A percentile compares a stretch with the other conserved stretches of the same genome.
phyloP scores from a whole-genome alignment of 2,888 invertebrate species.

The Diplolepis rosae region DNA sequence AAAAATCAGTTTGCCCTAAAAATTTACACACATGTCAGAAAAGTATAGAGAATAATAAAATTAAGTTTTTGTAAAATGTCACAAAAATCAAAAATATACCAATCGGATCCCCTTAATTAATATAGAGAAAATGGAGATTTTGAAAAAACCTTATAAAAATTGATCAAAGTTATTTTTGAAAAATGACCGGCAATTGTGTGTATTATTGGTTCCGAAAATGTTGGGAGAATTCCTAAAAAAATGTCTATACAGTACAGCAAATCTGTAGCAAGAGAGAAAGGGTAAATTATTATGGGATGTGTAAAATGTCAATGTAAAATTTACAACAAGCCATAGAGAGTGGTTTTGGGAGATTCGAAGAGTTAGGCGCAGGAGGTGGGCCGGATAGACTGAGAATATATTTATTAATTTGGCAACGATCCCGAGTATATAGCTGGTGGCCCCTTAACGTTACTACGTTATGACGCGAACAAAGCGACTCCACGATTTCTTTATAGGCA shows the following conservation, averaged over 20 bases:
- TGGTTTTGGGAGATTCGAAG: slow-evolving; percentile 32
- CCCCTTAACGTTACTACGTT: slow-evolving; percentile 71
- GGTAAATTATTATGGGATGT: slow-evolving; percentile 38
- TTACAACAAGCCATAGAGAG: slow-evolving; percentile 55
- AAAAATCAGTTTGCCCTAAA: too few species aligned
- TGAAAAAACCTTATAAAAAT: too few species aligned
- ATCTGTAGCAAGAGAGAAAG: neutral
- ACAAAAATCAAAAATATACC: too few species aligned
- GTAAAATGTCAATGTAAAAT: slow-evolving; percentile 61
- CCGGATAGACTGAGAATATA: slow-evolving; percentile 68
- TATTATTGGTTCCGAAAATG: too few species aligned
- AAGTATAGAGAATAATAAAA: too few species aligned
- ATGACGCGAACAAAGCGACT: slow-evolving; percentile 73
- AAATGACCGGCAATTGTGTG: too few species aligned
- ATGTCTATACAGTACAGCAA: too few species aligned
- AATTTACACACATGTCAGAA: too few species aligned
- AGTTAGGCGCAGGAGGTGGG: slow-evolving; percentile 38
- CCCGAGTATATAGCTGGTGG: slow-evolving; percentile 66
- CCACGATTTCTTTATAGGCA: slow-evolving; percentile 73
- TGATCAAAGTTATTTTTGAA: too few species aligned
- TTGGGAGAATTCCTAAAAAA: neutral
- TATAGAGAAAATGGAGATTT: too few species aligned
- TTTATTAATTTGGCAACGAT: slow-evolving; percentile 73
- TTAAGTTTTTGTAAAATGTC: too few species aligned
- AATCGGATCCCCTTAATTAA: too few species aligned